A percentile compares a stretch with the other conserved stretches of the same genome.
Conservation (phyloP, 1,140 invertebrate species). For the Cyphomyrmex costatus region DNA sequence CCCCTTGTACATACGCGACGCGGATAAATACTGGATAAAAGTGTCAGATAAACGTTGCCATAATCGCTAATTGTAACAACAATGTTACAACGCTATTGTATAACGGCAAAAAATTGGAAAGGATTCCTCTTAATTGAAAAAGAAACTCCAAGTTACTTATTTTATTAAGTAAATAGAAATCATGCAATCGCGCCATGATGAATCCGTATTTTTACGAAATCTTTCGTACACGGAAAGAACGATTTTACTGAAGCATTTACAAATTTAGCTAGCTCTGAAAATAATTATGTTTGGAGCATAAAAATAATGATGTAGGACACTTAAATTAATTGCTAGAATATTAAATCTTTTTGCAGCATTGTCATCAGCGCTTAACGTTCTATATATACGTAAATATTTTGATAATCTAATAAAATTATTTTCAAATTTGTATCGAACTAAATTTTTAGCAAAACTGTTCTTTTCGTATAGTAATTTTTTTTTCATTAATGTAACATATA, state of each 20-base stretch:
- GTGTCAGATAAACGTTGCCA: conserved; percentile 24
- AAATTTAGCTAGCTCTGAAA: no score
- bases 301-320: no score
- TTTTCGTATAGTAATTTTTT: neutral
- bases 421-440: no score
- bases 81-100: neutral
- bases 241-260: no score
- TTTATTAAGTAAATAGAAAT: neutral
- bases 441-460: no score
- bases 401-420: no score
- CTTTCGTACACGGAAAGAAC: neutral
- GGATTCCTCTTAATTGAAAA: neutral
- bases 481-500: conserved; percentile 35
- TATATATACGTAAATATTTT: no score
- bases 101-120: neutral
- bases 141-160: neutral
- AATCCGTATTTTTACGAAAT: conserved; percentile 1
- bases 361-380: no score
- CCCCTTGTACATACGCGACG: conserved; percentile 52
- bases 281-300: no score
- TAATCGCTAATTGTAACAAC: neutral
- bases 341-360: no score
- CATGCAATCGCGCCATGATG: neutral
- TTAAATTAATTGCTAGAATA: no score
- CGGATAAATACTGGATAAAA: conserved; percentile 35